A percentile compares a stretch with the other conserved stretches of the same genome.
These are phyloP conservation scores for Microcebus ravelobensis DNA, from an alignment of 2,113 vertebrate species.

Conservation along the genomic window DNA sequence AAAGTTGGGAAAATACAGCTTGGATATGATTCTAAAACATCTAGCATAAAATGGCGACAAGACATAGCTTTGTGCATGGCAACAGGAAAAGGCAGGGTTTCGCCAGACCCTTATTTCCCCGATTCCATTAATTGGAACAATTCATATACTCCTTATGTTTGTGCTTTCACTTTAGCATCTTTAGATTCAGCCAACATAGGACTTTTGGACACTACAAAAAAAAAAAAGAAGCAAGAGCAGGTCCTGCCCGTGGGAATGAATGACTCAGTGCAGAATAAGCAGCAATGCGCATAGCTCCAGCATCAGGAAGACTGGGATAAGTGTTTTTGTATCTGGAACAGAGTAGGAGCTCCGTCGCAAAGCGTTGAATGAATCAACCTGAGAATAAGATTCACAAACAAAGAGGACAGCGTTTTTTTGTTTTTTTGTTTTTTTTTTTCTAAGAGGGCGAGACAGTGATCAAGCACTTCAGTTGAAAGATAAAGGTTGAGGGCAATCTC, in stretches of 20 bases:
- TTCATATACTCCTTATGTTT: neutral
- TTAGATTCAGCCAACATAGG: neutral
- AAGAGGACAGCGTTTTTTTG: neutral
- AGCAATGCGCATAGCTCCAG: neutral
- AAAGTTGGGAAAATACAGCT: neutral
- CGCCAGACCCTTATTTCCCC: fast-evolving
- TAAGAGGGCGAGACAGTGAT: neutral
- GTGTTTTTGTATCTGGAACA: neutral
- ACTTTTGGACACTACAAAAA: neutral
- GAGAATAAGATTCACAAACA: neutral
- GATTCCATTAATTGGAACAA: neutral
- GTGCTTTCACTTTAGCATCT: neutral
- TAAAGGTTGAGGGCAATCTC: neutral
- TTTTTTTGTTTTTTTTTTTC: neutral
- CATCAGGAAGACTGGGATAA: neutral
- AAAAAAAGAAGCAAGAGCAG: neutral
- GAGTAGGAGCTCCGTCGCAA: neutral
- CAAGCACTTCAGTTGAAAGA: neutral
- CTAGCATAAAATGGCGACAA: neutral
- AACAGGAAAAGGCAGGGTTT: neutral
- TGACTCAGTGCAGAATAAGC: neutral
- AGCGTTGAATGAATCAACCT: neutral
- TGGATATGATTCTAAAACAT: neutral
- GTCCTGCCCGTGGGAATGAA: neutral
- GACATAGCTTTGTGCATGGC: neutral